Evolutionary conservation across 2,888 invertebrate species (phyloP), one percentile per base, ranked within the genome.

Genomic region (Eubasilissa splendida): DNA sequence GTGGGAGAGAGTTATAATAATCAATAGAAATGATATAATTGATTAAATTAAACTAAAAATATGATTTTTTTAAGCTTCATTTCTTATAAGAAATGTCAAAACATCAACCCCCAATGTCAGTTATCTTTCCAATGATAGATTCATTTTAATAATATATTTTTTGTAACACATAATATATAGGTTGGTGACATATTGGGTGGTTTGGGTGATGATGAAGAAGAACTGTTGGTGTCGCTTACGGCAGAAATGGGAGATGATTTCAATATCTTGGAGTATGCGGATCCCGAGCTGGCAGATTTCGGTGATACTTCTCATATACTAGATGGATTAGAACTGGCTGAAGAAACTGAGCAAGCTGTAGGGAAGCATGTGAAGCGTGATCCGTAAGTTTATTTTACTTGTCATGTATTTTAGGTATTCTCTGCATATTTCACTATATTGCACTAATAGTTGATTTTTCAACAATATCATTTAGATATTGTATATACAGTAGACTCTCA

Each of bases 241-340:
- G 96, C 95, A n/a, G 96, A 96, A 89, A 96, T 97, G 91, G 97
- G 97, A 5, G 95, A 96, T 82, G 97, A 97, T 90, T 98, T 98
- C 88, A 98, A 98, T 88, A 97, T 98, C 86, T 89, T 98, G 84
- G 97, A 97, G 88, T 98, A 98, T 88, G 98, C 97, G 0, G 98
- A 98, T 91, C 97, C 98, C 0, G 97, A 97, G 88, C 89, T 97
- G 76, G 97, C 96, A 84, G 94, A 94, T 82, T 92, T 96, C 85
- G 95, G 95, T 0, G 93, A 94, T 83, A 94, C 95, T 86, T 96
- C 96, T 56, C 96, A 96, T 86, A 95, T 97, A 84, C 92, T 98
- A 77, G 96, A 97, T 87, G 94, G 95, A 80, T 90, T 97, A 76
- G 97, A 97, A 87, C 90, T 96, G 82, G 95, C 96, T 83, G 95